Evolutionary conservation across 2,113 vertebrate species (phyloP).

Genomic region (Seriola dumerili): DNA sequence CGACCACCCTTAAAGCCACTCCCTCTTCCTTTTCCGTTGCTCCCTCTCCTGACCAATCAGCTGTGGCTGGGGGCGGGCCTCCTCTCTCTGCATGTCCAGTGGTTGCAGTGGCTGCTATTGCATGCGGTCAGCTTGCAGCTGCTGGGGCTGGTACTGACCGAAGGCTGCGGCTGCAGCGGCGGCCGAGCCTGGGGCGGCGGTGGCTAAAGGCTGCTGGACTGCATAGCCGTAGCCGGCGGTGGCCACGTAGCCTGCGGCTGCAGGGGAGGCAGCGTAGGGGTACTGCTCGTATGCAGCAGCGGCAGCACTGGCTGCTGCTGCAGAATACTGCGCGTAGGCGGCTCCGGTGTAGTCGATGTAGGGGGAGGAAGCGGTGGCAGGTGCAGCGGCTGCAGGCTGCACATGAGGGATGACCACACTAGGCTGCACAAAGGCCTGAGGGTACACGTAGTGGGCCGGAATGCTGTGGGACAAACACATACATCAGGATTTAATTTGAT

Average conservation of each 20-base stretch:
- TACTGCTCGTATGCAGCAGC: conserved; percentile 95
- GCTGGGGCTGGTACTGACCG: conserved; percentile 96
- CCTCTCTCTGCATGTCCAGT: conserved; percentile 60
- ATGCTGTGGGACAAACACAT: conserved; percentile 88
- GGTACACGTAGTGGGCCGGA: conserved; percentile 97
- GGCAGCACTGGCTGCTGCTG: conserved; percentile 86
- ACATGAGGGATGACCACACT: conserved; percentile 97
- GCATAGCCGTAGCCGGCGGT: conserved; percentile 94
- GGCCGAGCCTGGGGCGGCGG: conserved; percentile 89
- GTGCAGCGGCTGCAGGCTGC: conserved; percentile 88
- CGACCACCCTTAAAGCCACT: conserved; percentile 50
- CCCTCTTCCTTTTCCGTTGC: conserved; percentile 62
- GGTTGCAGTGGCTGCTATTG: conserved; percentile 89
- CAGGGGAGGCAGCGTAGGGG: conserved; percentile 94
- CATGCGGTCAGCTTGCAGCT: conserved; percentile 97
- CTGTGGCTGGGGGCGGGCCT: conserved; percentile 46
- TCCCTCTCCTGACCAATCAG: conserved; percentile 61
- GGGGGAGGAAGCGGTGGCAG: conserved; percentile 89
- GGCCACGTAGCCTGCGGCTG: conserved; percentile 91
- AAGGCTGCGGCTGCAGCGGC: conserved; percentile 92
- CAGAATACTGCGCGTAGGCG: conserved; percentile 95
- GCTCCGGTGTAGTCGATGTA: conserved; percentile 98
- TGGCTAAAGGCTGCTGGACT: conserved; percentile 92
- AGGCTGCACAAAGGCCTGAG: conserved; percentile 97
- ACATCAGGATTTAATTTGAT: conserved; percentile 43